A percentile compares a stretch with the other conserved stretches of the same genome.
Evolutionary conservation across 2,888 invertebrate genomes (phyloP).

Genomic region (Tetragonula carbonaria): DNA sequence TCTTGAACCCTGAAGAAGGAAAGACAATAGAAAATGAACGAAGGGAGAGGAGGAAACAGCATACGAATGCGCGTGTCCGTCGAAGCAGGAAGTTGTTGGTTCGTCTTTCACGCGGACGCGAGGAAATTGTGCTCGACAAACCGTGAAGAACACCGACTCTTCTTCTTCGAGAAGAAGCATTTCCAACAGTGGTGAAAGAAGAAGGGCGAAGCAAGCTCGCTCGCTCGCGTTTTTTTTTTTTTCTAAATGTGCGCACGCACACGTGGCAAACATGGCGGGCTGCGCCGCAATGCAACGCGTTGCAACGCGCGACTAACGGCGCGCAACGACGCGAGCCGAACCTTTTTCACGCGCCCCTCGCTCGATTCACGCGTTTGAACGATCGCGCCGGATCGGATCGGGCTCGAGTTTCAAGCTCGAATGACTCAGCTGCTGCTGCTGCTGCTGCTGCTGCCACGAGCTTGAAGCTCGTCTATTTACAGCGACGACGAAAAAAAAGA

Average conservation of each 20-base stretch:
- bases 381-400: not conserved
- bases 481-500: not conserved
- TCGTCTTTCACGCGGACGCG: constrained; percentile 31
- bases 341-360: constrained; percentile 20
- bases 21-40: not conserved
- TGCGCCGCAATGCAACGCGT: no score
- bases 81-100: constrained; percentile 25
- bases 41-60: not conserved
- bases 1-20: not conserved
- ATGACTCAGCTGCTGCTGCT: not conserved
- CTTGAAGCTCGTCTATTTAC: not conserved
- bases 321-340: constrained; percentile 33
- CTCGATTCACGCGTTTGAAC: constrained; percentile 29
- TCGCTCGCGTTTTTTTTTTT: not conserved
- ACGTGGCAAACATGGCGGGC: constrained; percentile 35
- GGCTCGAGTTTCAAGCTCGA: not conserved
- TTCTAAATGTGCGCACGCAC: constrained; percentile 39
- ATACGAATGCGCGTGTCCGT: not conserved
- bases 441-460: no score
- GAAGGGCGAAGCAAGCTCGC: not conserved
- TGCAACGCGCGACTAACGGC: constrained; percentile 5
- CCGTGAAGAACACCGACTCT: constrained; percentile 26
- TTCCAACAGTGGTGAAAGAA: constrained; percentile 12
- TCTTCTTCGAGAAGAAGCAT: constrained; percentile 4
- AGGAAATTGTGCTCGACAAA: constrained; percentile 39